Percentiles rank a stretch among this genome's conserved stretches.
phyloP scores from a whole-genome alignment of 2,113 vertebrate species.

The Eubucco bourcierii region DNA sequence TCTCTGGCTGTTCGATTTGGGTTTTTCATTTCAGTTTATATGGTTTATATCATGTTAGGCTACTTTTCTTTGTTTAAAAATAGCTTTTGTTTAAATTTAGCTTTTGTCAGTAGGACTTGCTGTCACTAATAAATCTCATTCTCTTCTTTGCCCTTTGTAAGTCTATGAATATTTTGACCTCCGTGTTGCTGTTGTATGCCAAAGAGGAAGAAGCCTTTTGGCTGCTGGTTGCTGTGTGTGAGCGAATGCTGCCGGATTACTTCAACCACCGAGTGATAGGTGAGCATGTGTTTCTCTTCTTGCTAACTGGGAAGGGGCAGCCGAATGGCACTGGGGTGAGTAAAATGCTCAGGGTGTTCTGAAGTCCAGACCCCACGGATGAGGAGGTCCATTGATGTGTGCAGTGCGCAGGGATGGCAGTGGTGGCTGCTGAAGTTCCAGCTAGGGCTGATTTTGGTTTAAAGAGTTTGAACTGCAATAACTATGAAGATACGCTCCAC shows the following conservation, averaged over 20 bases:
- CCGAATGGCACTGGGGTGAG: background rate
- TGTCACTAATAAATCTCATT: background rate
- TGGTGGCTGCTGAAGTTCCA: background rate
- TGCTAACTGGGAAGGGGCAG: background rate
- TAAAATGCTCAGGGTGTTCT: background rate
- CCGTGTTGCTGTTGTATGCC: constrained; percentile 90
- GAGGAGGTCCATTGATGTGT: background rate
- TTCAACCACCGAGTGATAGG: constrained; percentile 96
- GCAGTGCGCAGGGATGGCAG: background rate
- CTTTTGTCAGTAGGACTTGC: background rate
- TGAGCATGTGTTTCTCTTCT: constrained; percentile 16
- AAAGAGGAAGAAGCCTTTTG: constrained; percentile 98
- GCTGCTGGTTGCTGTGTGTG: constrained; percentile 94
- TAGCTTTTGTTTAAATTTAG: background rate
- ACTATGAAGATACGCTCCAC: background rate
- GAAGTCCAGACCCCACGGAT: background rate
- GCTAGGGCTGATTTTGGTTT: background rate
- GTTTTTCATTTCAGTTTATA: background rate
- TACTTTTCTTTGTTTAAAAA: background rate
- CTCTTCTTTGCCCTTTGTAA: constrained; percentile 54
- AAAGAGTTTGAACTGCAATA: background rate
- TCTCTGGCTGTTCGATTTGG: background rate
- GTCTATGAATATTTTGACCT: constrained; percentile 99
- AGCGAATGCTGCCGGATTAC: constrained; percentile 96
- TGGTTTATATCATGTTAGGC: background rate